Evolutionary conservation across 2,797 vertebrate species (phyloP), one percentile per base, ranked within the genome.

Genomic region (Leptoclinus maculatus): DNA sequence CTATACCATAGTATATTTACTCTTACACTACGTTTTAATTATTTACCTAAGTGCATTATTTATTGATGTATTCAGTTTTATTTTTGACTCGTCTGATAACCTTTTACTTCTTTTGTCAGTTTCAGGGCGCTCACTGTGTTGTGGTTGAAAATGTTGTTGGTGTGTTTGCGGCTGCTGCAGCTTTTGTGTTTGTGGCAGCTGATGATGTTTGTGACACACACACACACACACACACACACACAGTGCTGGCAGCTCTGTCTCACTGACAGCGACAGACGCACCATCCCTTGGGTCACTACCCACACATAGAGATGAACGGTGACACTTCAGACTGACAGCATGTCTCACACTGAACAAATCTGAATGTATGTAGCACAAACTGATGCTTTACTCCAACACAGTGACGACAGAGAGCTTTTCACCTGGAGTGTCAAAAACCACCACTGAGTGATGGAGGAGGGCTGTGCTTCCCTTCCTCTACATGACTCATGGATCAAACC

Each of bases 291-390:
- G 73, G 83, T 75, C 77, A 56, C 57, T 39, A 23, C 51, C 32
- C 25, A 54, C 58, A 56, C 23, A 74, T 1, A 62, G 7, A 79
- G 5, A 83, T 32, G 76, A 10, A 78, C 59, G 23, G n/a, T 60
- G 65, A 75, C 79, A 69, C 54, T 39, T 83, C 38, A 76, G 79
- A 88, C 65, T 85, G 89, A 87, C 85, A 91, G 85, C 65, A 13
- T 1, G 56, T 81, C 79, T 71, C 69, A 38, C 68, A 41, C 63
- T 47, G 57, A 76, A 83, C 74, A 83, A 76, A 81, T 84, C 43
- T 65, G 65, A 82, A 78, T 83, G 68, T 34, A 75, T 66, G 82
- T 74, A 34, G 39, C 71, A 84, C 6, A 64, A 80, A 67, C 75
- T 41, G 68, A 79, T 75, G 74, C 69, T 58, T 78, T 83, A 80